phyloP scores from a whole-genome alignment of 1,140 invertebrate genomes.

The Andrena cerasifolii region DNA sequence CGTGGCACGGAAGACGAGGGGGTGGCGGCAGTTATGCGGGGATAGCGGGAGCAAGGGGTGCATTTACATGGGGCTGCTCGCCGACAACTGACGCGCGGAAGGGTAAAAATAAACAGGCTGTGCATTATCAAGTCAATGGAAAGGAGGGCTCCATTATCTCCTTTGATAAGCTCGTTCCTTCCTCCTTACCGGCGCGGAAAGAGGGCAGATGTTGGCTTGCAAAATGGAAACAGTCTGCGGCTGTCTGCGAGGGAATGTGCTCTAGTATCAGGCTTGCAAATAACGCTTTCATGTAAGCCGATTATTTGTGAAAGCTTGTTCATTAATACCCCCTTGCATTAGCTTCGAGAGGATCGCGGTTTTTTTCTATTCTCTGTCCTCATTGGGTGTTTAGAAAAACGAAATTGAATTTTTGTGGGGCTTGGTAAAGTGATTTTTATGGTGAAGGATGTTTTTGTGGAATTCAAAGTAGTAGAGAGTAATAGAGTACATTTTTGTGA shows the following conservation, averaged over 20 bases:
- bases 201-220: slow-evolving; percentile 1
- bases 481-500: no score
- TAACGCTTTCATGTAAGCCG: not conserved
- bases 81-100: slow-evolving; percentile 26
- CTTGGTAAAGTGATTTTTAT: not conserved
- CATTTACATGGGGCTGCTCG: slow-evolving; percentile 64
- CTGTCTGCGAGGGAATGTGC: not conserved
- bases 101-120: slow-evolving; percentile 63
- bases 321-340: not conserved
- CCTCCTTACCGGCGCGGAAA: not conserved
- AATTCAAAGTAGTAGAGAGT: no score
- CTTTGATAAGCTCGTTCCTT: slow-evolving; percentile 45
- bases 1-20: slow-evolving; percentile 2
- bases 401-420: not conserved
- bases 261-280: not conserved
- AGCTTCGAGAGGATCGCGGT: not conserved
- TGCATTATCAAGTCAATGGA: slow-evolving; percentile 53
- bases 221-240: not conserved
- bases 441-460: no score
- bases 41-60: slow-evolving; percentile 56
- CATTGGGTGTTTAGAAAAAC: not conserved
- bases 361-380: not conserved
- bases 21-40: not conserved
- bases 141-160: slow-evolving; percentile 49
- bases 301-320: slow-evolving; percentile 7